Percentiles rank a stretch among this genome's conserved stretches.
phyloP scores from a whole-genome alignment of 2,888 invertebrate genomes.

The Drosophila rellima region DNA sequence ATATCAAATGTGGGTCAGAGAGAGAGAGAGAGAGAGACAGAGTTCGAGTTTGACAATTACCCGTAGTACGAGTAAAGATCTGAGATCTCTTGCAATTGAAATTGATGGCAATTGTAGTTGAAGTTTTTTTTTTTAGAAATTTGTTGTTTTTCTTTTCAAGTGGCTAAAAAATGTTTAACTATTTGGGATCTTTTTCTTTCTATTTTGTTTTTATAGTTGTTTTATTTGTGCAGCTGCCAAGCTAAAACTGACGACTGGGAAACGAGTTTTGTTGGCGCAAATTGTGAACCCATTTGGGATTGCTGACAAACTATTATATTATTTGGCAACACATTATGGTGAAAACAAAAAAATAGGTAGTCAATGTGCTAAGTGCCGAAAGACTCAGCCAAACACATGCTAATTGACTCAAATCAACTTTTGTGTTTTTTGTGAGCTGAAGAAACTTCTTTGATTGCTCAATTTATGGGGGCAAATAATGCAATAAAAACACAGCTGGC shows the following conservation, averaged over 20 bases:
- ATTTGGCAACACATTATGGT: slow-evolving; percentile 51
- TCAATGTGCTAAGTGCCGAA: slow-evolving; percentile 54
- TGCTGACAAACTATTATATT: slow-evolving; percentile 30
- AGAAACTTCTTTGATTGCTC: slow-evolving; percentile 46
- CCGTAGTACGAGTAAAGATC: slow-evolving; percentile 28
- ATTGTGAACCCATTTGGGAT: slow-evolving; percentile 22
- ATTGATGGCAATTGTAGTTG: slow-evolving; percentile 67
- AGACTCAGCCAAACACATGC: slow-evolving; percentile 15
- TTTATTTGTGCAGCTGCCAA: slow-evolving; percentile 71
- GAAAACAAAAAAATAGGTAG: slow-evolving; percentile 46
- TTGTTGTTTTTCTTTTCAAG: slow-evolving; percentile 45
- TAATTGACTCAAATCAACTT: slow-evolving; percentile 48
- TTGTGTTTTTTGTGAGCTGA: neutral
- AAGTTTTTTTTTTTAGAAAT: slow-evolving; percentile 68
- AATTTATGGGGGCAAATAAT: slow-evolving; percentile 30
- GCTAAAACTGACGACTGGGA: slow-evolving; percentile 40
- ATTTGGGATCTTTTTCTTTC: slow-evolving; percentile 28
- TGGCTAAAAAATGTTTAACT: slow-evolving; percentile 33
- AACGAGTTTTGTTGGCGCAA: slow-evolving; percentile 31
- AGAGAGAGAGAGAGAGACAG: slow-evolving; percentile 48
- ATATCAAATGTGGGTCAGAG: slow-evolving; percentile 61
- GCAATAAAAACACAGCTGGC: slow-evolving; percentile 45
- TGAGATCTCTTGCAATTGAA: slow-evolving; percentile 63
- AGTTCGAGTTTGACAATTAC: slow-evolving; percentile 69
- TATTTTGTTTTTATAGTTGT: slow-evolving; percentile 24